A percentile compares a stretch with the other conserved stretches of the same genome.
phyloP scores from a whole-genome alignment of 2,797 vertebrate species.

The Austrolebias charrua region DNA sequence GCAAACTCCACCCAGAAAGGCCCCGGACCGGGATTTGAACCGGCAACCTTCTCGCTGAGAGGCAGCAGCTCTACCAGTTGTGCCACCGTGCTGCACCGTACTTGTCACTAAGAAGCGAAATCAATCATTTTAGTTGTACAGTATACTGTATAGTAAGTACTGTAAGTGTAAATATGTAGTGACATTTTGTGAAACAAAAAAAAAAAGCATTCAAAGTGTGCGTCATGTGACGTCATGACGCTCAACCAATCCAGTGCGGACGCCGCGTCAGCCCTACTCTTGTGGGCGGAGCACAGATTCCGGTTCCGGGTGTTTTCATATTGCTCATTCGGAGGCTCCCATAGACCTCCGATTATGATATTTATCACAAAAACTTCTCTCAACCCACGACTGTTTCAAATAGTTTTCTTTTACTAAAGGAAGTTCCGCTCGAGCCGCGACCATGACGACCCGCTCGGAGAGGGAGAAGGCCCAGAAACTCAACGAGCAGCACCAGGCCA shows the following conservation, averaged over 20 bases:
- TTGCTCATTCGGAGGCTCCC: conserved; percentile 46
- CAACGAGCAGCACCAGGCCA: conserved; percentile 98
- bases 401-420: conserved; percentile 21
- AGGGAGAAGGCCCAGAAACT: conserved; percentile 97
- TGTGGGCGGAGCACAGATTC: conserved; percentile 74
- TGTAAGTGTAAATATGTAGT: too few relatives aligned
- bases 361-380: conserved; percentile 55
- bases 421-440: conserved; percentile 26
- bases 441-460: conserved; percentile 95
- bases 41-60: too few relatives aligned
- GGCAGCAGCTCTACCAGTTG: too few relatives aligned
- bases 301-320: conserved; percentile 79
- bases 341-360: conserved; percentile 68
- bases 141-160: too few relatives aligned
- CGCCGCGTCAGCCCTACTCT: conserved; percentile 58
- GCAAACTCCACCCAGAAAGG: too few relatives aligned
- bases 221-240: conserved; percentile 43
- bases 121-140: too few relatives aligned
- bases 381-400: conserved; percentile 45
- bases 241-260: conserved; percentile 55
- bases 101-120: too few relatives aligned
- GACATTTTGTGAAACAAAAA: conserved; percentile 3
- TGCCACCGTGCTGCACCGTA: too few relatives aligned
- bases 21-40: too few relatives aligned
- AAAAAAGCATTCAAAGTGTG: neutral